A percentile compares a stretch with the other conserved stretches of the same genome.
phyloP scores from a whole-genome alignment of 2,797 vertebrate genomes.

The Premnoplex brunnescens region DNA sequence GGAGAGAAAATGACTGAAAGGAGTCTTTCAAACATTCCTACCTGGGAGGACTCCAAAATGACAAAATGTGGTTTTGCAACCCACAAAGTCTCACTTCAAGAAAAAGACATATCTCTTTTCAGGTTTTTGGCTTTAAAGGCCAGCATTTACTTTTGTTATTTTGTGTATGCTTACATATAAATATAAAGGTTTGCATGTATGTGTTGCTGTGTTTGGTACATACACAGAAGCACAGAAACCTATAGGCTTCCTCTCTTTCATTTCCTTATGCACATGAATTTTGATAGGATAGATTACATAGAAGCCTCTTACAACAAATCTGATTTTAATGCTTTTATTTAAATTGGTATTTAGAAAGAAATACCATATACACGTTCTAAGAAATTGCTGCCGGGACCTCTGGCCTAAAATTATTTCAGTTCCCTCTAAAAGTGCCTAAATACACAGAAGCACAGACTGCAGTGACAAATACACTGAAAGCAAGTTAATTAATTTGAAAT shows the following conservation, averaged over 20 bases:
- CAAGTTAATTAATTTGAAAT: not conserved
- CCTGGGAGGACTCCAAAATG: not conserved
- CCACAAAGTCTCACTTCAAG: not conserved
- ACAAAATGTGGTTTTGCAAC: not conserved
- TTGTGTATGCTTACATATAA: not conserved
- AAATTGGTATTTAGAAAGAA: not conserved
- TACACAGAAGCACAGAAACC: not conserved
- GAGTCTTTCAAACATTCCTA: not conserved
- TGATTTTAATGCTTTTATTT: not conserved
- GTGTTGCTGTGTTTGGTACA: not conserved
- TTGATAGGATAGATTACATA: not conserved
- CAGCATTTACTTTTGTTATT: not conserved
- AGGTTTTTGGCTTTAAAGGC: not conserved
- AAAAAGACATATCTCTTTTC: not conserved
- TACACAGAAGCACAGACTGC: not conserved
- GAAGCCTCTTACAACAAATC: not conserved
- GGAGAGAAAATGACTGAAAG: not conserved
- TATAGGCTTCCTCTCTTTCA: not conserved
- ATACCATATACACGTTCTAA: fast-evolving
- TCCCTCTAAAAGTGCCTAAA: not conserved
- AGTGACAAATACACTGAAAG: not conserved
- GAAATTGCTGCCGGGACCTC: not conserved
- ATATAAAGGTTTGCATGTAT: not conserved
- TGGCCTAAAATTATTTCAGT: not conserved
- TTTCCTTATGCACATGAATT: not conserved